Base-by-base conservation (phyloP, 2,888 invertebrate genomes). In the Escarpia spicata region DNA sequence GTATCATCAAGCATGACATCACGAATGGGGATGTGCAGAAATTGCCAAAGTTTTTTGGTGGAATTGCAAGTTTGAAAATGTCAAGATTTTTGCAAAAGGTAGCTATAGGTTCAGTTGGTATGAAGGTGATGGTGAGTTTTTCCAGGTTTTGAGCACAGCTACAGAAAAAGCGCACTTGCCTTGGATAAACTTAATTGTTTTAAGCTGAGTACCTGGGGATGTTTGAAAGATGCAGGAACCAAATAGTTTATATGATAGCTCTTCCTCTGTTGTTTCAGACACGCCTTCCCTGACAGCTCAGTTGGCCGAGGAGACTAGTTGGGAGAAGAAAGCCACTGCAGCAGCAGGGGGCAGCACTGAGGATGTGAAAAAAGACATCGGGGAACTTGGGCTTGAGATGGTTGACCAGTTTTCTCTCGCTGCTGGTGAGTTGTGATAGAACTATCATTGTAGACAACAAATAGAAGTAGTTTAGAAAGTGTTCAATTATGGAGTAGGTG, bases 391-490 rank as follows among this genome's bases (percentile, higher is more conserved):
- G 26, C 94, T 96, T 12, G 96, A 96, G 92, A 95, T 97, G 93
- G 95, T 96, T 93, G 96, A 97, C 94, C 95, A 97, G 93, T 96
- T 98, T n/a, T 98, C 98, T 95, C 97, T 98, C 93, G 98, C 98
- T 15, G 98, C 98, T 92, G 96, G 95, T 95, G 93, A 92, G 37
- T 26, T 31, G 15, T 89, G 92, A 19, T 26, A 92, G 26, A 6
- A 26, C 52, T 52, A 15, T 52, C 45, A 45, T 2, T 45, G 45
- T 6, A 45, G 1, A 10, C 45, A 45, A 10, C 45, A 45, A 10
- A 37, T 6, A 45, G 45, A 45, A 9, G 45, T 45, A 45, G 45
- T 10, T 45, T 10, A 45, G 45, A 10, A 45, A 45, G 10, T 45
- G 45, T 37, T 37, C 37, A 37, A 37, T 37, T 37, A 45, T 9